Percentiles rank a stretch among this genome's conserved stretches.
phyloP scores from a whole-genome alignment of 2,888 invertebrate genomes.

The Epinotia demarniana region DNA sequence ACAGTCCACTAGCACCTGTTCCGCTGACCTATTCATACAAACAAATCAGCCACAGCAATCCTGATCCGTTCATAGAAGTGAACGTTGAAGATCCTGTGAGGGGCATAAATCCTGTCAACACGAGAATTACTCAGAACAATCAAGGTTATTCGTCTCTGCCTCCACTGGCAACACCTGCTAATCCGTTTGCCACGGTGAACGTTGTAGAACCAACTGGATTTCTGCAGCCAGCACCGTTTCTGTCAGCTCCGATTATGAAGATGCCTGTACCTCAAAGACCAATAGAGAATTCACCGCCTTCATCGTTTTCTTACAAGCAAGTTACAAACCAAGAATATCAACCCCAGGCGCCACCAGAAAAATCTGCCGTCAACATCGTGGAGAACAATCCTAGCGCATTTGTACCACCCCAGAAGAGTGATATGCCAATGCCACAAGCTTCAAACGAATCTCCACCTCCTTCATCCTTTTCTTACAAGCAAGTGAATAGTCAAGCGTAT shows the following conservation, averaged over 20 bases:
- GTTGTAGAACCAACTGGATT: conserved; percentile 45
- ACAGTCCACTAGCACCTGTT: not conserved
- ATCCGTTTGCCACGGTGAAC: not conserved
- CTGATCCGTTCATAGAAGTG: conserved; percentile 48
- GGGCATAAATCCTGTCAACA: conserved; percentile 12
- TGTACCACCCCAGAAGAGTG: not conserved
- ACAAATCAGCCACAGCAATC: conserved; percentile 48
- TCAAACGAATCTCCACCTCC: not conserved
- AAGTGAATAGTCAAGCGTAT: conserved; percentile 4
- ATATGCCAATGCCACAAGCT: conserved; percentile 36
- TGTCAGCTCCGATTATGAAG: conserved; percentile 52
- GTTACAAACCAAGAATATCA: conserved; percentile 4
- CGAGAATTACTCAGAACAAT: not conserved
- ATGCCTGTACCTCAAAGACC: conserved; percentile 34
- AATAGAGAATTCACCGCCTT: not conserved
- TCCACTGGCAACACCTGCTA: not conserved
- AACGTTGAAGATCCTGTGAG: conserved; percentile 46
- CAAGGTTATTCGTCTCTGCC: not conserved
- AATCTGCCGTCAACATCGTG: not conserved
- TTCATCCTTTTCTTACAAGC: conserved; percentile 24
- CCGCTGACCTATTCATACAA: conserved; percentile 47
- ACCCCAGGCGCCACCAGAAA: not conserved
- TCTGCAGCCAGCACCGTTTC: conserved; percentile 43
- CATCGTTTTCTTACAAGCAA: conserved; percentile 26
- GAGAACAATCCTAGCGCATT: not conserved